These are phyloP conservation scores for Drosophila lacteicornis DNA, from an alignment of 1,140 invertebrate species.

Conservation along the genomic window DNA sequence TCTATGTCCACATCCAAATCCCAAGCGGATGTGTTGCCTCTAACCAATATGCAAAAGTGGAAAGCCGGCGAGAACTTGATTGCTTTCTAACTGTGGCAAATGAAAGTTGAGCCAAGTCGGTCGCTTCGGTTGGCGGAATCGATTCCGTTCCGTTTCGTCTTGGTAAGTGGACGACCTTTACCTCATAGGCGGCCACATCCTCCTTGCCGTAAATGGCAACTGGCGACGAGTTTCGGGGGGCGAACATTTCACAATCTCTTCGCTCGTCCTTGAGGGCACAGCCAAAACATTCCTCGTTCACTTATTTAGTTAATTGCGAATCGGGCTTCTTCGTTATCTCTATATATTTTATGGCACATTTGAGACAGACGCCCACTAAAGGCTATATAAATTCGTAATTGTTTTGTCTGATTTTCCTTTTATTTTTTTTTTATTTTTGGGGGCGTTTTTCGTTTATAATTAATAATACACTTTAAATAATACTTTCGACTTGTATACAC, in stretches of 20 bases:
- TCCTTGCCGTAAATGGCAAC: conserved; percentile 79
- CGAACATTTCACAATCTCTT: conserved; percentile 74
- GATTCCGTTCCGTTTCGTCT: conserved; percentile 8
- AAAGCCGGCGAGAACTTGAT: conserved; percentile 41
- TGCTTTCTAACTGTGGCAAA: conserved; percentile 41
- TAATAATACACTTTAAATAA: conserved; percentile 74
- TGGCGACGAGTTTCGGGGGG: conserved; percentile 84
- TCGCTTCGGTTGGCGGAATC: conserved; percentile 9
- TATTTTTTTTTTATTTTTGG: conserved; percentile 20
- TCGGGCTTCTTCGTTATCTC: conserved; percentile 41
- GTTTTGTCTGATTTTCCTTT: conserved; percentile 17
- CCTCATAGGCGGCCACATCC: conserved; percentile 84
- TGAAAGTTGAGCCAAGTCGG: conserved; percentile 44
- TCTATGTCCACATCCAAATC: conserved; percentile 4
- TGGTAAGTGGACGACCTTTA: conserved; percentile 53
- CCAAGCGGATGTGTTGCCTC: conserved; percentile 51
- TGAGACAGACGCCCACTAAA: conserved; percentile 65
- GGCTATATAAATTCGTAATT: conserved; percentile 73
- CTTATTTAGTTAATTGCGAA: conserved; percentile 39
- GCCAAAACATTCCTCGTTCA: conserved; percentile 62
- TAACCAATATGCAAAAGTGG: conserved; percentile 40
- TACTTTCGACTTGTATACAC: conserved; percentile 59
- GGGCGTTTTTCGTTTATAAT: conserved; percentile 57
- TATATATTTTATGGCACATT: conserved; percentile 67
- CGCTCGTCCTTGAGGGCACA: conserved; percentile 21